Conservation (phyloP, 92 coral and sea anemone species). For the Micromussa lordhowensis region DNA sequence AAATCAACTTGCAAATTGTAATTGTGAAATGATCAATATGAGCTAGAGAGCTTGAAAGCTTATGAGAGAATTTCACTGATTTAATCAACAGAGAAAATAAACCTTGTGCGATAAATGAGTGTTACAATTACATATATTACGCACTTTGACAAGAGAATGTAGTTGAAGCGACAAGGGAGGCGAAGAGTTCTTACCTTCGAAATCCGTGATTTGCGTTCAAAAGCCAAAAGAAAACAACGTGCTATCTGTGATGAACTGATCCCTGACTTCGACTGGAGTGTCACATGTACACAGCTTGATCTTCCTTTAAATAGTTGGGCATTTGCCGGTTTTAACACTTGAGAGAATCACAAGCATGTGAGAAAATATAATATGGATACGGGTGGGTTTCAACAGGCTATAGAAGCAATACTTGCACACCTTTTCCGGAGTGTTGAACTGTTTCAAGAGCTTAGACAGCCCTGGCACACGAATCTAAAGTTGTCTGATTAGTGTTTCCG, state of each 20-base stretch:
- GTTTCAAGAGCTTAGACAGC: constrained; percentile 16
- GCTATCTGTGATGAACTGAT: neutral
- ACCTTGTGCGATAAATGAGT: constrained; percentile 21
- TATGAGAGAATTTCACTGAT: constrained; percentile 7
- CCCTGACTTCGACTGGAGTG: neutral
- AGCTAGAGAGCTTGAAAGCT: constrained; percentile 21
- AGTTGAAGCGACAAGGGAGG: neutral
- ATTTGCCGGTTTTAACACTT: constrained; percentile 5
- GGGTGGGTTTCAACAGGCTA: constrained; percentile 13
- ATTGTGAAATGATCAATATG: neutral
- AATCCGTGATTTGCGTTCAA: neutral
- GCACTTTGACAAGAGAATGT: neutral
- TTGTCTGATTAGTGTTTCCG: constrained; percentile 16
- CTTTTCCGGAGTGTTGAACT: constrained; percentile 49
- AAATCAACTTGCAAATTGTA: constrained; percentile 5
- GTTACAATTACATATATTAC: neutral
- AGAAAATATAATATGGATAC: constrained; percentile 3
- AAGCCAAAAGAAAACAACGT: neutral
- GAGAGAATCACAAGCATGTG: constrained; percentile 23
- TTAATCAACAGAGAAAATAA: constrained; percentile 36
- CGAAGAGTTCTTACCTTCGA: constrained; percentile 8
- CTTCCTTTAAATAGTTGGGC: neutral
- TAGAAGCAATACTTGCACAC: constrained; percentile 14
- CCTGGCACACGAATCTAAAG: constrained; percentile 2
- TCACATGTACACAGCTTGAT: constrained; percentile 4